These are phyloP conservation scores for Dryobates pubescens DNA, from an alignment of 2,797 vertebrate genomes.

Conservation along the genomic window DNA sequence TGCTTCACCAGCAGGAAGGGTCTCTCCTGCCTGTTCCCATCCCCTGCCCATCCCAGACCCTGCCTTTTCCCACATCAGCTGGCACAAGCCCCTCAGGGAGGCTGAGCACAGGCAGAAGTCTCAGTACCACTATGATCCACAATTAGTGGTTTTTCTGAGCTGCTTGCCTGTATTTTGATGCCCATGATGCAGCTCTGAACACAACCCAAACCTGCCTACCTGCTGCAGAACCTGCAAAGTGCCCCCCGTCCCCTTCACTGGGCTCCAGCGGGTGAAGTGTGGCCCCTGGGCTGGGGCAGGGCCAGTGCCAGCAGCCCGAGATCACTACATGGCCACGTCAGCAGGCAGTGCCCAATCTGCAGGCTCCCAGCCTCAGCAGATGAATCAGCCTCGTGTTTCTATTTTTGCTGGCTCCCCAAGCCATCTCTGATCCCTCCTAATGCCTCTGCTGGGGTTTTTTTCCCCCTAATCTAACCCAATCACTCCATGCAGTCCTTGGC, in stretches of 20 bases:
- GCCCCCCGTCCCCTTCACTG: neutral
- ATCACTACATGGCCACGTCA: neutral
- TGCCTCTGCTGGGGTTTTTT: conserved; percentile 11
- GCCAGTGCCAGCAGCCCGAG: neutral
- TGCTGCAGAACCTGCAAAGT: neutral
- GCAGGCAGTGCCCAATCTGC: neutral
- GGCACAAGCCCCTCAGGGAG: neutral
- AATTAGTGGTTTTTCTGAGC: rapidly evolving
- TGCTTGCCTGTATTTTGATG: rapidly evolving
- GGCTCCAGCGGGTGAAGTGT: neutral
- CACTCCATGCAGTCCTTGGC: conserved; percentile 70
- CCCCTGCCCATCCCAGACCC: neutral
- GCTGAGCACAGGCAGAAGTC: neutral
- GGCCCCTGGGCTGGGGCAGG: neutral
- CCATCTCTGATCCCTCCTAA: conserved; percentile 60
- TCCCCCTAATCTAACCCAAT: conserved; percentile 57
- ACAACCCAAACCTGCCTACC: rapidly evolving
- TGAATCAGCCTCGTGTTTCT: conserved; percentile 53
- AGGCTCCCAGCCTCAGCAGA: conserved; percentile 28
- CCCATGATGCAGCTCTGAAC: rapidly evolving
- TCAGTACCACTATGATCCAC: rapidly evolving
- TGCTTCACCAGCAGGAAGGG: neutral
- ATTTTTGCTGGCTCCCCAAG: conserved; percentile 44
- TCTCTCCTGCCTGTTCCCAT: neutral
- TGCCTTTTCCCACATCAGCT: neutral